These are phyloP conservation scores for Lophius americanus DNA, from an alignment of 2,797 vertebrate genomes.

Conservation along the genomic window DNA sequence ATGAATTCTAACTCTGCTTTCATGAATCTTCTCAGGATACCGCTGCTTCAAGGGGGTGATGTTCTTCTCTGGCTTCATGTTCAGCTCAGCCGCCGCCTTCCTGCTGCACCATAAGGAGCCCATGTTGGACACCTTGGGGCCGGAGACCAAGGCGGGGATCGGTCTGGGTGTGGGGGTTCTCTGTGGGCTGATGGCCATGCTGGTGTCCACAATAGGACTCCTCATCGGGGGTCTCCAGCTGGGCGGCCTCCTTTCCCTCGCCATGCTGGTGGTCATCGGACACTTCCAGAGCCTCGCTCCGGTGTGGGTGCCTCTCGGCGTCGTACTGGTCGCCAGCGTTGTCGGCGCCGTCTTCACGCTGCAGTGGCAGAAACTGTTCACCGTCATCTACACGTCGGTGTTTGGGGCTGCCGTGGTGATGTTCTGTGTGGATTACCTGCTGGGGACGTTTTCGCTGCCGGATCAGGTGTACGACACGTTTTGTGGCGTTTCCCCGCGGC, in stretches of 20 bases:
- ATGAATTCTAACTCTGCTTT: neutral
- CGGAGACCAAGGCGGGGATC: constrained; percentile 86
- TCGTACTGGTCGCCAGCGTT: constrained; percentile 76
- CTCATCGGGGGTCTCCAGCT: constrained; percentile 88
- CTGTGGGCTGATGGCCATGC: constrained; percentile 86
- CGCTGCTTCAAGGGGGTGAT: constrained; percentile 90
- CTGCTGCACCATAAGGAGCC: constrained; percentile 85
- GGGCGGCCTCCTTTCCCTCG: constrained; percentile 82
- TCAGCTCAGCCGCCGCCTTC: constrained; percentile 83
- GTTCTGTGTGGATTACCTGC: constrained; percentile 84
- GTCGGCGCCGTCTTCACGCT: constrained; percentile 82
- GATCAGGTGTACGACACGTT: constrained; percentile 79
- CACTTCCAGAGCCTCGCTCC: constrained; percentile 82
- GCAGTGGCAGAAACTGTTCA: constrained; percentile 86
- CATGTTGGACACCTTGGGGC: constrained; percentile 78
- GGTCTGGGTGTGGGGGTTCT: constrained; percentile 87
- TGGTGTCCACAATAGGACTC: constrained; percentile 86
- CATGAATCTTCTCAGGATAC: constrained; percentile 76
- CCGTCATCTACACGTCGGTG: constrained; percentile 82
- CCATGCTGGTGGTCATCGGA: constrained; percentile 76
- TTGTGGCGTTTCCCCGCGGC: constrained; percentile 61
- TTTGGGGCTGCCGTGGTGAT: constrained; percentile 81
- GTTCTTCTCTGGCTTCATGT: constrained; percentile 89
- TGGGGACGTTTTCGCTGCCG: constrained; percentile 80
- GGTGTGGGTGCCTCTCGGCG: constrained; percentile 82